Evolutionary conservation across 2,888 invertebrate species (phyloP), one percentile per base, ranked within the genome.

Genomic region (Halocaridina rubra): DNA sequence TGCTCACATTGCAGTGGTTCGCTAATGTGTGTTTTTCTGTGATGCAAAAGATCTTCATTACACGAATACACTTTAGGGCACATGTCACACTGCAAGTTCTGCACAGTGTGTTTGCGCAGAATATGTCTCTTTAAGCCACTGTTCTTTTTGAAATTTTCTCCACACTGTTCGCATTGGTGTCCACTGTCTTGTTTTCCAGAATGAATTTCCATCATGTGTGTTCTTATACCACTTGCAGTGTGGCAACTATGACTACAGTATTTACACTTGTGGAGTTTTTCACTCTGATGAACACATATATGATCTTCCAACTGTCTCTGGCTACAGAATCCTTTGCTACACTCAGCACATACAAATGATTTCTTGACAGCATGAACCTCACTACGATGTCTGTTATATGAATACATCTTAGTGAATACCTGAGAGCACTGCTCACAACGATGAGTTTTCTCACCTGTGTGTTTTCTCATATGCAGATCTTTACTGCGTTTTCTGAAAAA

Each of bases 151-250:
- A 87, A 87, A 19, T 67, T 81, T 29, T 85, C 84, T 5, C 74
- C 79, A 78, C 87, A 87, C 7, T 76, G 29, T 22, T 53, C 27
- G 33, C 87, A 87, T 1, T 22, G 39, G 30, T 77, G 46, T 19
- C 29, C 53, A 27, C 27, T 32, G 2, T 61, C 71, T 10, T 30
- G 29, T 29, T 59, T 30, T 13, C 3, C 19, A 19, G 64, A 64
- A 57, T 87, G 87, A 16, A 22, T 53, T 59, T 87, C 82, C 75
- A 77, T 75, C 22, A 59, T 85, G 39, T 87, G 87, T 22, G 82
- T 82, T 24, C 87, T 75, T 4, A 87, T 32, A 8, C 87, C 87
- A 77, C 79, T 85, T 22, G 80, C 76, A 27, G 87, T 87, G 22
- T 85, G 61, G 19, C 85, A 85, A 2, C 53, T 30, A 64, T 87